These are phyloP conservation scores for Pterocles burchelli DNA, from an alignment of 2,113 vertebrate species.

Conservation along the genomic window DNA sequence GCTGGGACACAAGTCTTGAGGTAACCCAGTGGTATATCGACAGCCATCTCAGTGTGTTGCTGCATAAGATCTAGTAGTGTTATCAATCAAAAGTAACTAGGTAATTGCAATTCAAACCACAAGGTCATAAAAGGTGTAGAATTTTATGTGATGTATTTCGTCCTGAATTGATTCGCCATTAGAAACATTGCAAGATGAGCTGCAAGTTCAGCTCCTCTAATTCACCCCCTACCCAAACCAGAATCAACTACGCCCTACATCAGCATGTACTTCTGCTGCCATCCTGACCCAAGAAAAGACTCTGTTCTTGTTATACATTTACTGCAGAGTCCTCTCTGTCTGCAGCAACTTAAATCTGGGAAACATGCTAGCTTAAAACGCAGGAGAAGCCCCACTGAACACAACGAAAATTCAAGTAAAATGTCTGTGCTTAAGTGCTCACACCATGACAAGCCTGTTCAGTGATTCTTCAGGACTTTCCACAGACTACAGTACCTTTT, in stretches of 20 bases:
- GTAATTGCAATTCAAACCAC: not conserved
- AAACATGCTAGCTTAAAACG: not conserved
- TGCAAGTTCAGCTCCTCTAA: not conserved
- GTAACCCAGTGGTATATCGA: not conserved
- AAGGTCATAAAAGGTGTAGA: not conserved
- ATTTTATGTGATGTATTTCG: not conserved
- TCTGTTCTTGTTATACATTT: not conserved
- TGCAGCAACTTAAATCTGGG: not conserved
- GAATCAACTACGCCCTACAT: not conserved
- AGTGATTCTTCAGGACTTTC: not conserved
- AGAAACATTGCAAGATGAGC: not conserved
- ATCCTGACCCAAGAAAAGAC: not conserved
- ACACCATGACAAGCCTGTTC: not conserved
- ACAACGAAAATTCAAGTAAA: not conserved
- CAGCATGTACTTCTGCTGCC: not conserved
- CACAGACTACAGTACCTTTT: not conserved
- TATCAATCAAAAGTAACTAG: not conserved
- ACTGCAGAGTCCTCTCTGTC: not conserved
- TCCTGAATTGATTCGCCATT: not conserved
- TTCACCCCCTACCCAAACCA: not conserved
- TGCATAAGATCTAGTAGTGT: not conserved
- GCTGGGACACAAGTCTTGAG: not conserved
- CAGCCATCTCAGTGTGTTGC: not conserved
- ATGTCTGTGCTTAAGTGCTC: not conserved
- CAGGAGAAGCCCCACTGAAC: not conserved